Conservation (phyloP, 1,140 invertebrate genomes). For the Pseudobourletiella spinata region DNA sequence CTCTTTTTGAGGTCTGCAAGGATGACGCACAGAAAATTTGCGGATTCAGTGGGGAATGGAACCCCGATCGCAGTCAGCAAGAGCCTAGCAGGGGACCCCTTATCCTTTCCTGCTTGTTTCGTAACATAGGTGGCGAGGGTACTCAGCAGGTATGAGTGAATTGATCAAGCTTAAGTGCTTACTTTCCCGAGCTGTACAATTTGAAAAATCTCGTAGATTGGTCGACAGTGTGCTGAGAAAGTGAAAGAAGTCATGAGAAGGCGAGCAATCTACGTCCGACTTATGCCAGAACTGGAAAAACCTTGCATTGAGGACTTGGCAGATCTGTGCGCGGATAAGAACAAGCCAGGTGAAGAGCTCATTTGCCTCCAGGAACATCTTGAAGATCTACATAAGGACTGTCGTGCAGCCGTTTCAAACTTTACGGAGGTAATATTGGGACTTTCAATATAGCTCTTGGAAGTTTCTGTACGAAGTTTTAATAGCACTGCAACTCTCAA, state of each 20-base stretch:
- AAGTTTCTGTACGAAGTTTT: slow-evolving; percentile 42
- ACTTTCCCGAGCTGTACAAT: too few relatives aligned
- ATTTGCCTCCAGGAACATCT: slow-evolving; percentile 85
- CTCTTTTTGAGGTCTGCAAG: slow-evolving; percentile 77
- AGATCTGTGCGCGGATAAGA: slow-evolving; percentile 70
- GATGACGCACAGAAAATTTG: slow-evolving; percentile 75
- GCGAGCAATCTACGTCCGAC: slow-evolving; percentile 79
- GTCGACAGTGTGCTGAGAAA: slow-evolving; percentile 52
- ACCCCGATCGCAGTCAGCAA: slow-evolving; percentile 54
- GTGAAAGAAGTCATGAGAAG: slow-evolving; percentile 85
- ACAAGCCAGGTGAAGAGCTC: slow-evolving; percentile 77
- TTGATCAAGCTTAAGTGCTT: too few relatives aligned
- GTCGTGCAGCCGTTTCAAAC: slow-evolving; percentile 66
- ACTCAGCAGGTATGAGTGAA: background rate
- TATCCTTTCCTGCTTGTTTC: slow-evolving; percentile 85
- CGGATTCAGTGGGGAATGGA: slow-evolving; percentile 68
- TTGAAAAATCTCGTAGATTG: background rate
- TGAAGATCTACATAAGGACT: slow-evolving; percentile 54
- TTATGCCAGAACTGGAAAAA: slow-evolving; percentile 89
- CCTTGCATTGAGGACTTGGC: slow-evolving; percentile 78
- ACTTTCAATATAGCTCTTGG: too few relatives aligned
- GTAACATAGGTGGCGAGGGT: slow-evolving; percentile 63
- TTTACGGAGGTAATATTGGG: slow-evolving; percentile 87
- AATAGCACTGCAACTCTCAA: too few relatives aligned
- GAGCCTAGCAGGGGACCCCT: slow-evolving; percentile 63